Evolutionary conservation across 2,113 vertebrate species (phyloP).

Genomic region (Petrocephalus microphthalmus): DNA sequence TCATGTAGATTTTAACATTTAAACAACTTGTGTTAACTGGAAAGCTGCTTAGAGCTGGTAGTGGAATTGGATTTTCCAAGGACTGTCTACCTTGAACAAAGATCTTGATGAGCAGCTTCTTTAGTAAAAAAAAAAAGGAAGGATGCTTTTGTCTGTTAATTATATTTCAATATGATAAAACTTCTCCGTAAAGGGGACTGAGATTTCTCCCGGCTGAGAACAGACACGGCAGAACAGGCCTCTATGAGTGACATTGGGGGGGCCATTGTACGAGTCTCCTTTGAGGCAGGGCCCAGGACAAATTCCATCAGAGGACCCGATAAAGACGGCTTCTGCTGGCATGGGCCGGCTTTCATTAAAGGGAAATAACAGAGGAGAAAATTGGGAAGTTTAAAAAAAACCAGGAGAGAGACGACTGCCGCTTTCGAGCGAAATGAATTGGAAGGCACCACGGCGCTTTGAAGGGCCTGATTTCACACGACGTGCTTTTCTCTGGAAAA

Average conservation of each 20-base stretch:
- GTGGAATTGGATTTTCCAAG: background rate
- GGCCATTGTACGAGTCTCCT: conserved; percentile 45
- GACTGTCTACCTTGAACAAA: conserved; percentile 10
- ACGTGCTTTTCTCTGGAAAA: conserved; percentile 32
- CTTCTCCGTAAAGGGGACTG: conserved; percentile 50
- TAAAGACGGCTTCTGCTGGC: conserved; percentile 39
- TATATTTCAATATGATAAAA: conserved; percentile 58
- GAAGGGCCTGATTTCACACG: conserved; percentile 19
- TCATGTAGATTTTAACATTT: conserved; percentile 44
- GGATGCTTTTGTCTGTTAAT: conserved; percentile 38
- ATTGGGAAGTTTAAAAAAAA: conserved; percentile 38
- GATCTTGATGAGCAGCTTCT: background rate
- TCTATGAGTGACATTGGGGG: conserved; percentile 54
- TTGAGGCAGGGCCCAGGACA: conserved; percentile 39
- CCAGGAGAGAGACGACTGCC: background rate
- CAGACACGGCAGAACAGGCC: conserved; percentile 50
- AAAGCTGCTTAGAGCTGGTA: background rate
- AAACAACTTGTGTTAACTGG: conserved; percentile 59
- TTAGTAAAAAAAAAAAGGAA: background rate
- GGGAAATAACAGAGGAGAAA: conserved; percentile 19
- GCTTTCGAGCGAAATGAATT: conserved; percentile 28
- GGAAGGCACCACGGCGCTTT: conserved; percentile 21
- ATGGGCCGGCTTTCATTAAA: conserved; percentile 44
- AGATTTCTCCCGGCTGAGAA: conserved; percentile 48
- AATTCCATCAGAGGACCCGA: conserved; percentile 46